Base-by-base conservation (phyloP, 2,113 vertebrate species). In the Gila orcuttii region DNA sequence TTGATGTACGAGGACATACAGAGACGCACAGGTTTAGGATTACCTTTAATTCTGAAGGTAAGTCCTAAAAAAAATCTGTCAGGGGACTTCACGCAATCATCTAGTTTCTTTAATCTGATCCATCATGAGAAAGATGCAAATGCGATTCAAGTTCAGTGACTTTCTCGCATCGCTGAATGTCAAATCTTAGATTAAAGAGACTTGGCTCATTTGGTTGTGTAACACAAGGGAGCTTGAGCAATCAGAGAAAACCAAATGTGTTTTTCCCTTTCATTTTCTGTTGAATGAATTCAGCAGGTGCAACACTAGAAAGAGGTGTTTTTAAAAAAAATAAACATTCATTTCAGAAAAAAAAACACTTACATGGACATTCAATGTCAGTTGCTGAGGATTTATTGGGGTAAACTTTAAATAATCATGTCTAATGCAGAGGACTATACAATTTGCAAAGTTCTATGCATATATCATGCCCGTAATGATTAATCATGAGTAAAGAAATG, bases 191-290 rank as follows among this genome's bases (percentile, higher is more conserved):
- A 83, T 89, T 75, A 80, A 33, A 81, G 80, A 73, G 31, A 59
- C 28, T 31, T 36, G 52, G 68, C 71, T 82, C 62, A 55, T 86
- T 86, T 83, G 57, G 55, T 76, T 82, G 57, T 82, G 75, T 15
- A 76, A 28, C 75, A 80, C 76, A 42, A 47, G 85, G 80, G 69
- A 47, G 47, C 25, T 73, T 62, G 87, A 66, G 79, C 50, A 85
- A 82, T 52, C 80, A 73, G 31, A 57, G 31, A 87, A 83, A 87
- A 79, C 69, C 62, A 82, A 88, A 84, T 74, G 87, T 45, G 78
- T 31, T 77, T 42, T 85, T 89, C 88, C 66, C 86, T 90, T 91
- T 89, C 81, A 86, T 89, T 91, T 90, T 85, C 77, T 80, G 55
- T 90, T 90, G 84, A 66, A 36, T 52, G 62, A 86, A 57, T 71